phyloP scores from a whole-genome alignment of 2,888 invertebrate genomes.

The Tetanocera ferruginea region DNA sequence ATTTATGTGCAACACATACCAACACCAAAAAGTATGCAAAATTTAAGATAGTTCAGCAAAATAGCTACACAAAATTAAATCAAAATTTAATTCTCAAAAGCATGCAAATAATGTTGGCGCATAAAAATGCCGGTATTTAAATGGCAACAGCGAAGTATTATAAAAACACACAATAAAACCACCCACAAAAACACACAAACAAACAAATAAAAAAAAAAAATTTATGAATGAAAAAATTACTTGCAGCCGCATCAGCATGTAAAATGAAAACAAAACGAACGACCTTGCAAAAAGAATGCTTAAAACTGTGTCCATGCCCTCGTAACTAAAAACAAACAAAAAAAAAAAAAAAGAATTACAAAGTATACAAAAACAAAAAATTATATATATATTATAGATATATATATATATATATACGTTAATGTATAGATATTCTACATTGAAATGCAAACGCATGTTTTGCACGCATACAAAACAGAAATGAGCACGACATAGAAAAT shows the following conservation, averaged over 20 bases:
- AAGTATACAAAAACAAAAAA: conserved; percentile 5
- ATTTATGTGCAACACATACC: conserved; percentile 3
- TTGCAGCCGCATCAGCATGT: conserved; percentile 1
- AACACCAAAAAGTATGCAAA: not conserved
- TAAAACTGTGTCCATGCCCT: conserved; percentile 44
- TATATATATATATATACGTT: conserved; percentile 1
- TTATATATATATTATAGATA: not conserved
- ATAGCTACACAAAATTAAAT: not conserved
- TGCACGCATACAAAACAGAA: not conserved
- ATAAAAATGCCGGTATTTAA: conserved; percentile 10
- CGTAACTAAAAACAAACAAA: conserved; percentile 21
- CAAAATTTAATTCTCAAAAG: not conserved
- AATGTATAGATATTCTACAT: not conserved
- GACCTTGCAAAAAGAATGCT: conserved; percentile 63
- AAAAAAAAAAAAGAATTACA: conserved; percentile 1
- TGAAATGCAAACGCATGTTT: conserved; percentile 18
- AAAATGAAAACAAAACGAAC: conserved; percentile 63
- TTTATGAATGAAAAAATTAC: conserved; percentile 14
- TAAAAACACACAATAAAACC: not conserved
- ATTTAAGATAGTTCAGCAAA: not conserved
- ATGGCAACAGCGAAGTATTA: not conserved
- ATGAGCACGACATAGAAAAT: conserved; percentile 12
- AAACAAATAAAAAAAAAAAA: conserved; percentile 17
- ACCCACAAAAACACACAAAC: not conserved
- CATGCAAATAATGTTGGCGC: not conserved